Evolutionary conservation across 2,113 vertebrate species (phyloP), one percentile per base, ranked within the genome.

Genomic region (Ovibos moschatus): DNA sequence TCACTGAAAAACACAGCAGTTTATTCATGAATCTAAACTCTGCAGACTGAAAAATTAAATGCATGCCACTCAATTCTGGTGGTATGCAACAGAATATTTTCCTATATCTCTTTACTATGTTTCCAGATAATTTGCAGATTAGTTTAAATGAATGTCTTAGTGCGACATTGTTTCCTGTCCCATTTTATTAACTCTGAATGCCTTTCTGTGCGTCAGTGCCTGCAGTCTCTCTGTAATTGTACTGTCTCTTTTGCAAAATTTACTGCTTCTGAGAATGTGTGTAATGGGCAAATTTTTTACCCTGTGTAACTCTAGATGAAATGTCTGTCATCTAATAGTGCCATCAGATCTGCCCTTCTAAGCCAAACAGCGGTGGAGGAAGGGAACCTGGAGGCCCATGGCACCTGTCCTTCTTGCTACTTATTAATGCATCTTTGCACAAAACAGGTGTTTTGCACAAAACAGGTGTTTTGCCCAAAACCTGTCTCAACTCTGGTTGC

Each of bases 131-230:
- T 89, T 78, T 96, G 57, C 58, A 90, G 57, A 45, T 92, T 81
- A 78, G 58, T 91, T 93, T 95, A 93, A 90, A 90, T 86, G 87
- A 95, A 58, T 82, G 30, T 86, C 71, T 74, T 67, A 57, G 25
- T 19, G 21, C 8, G 92, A 57, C 16, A 8, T 60, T 50, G 45
- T 60, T 97, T 95, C 21, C 51, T 87, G 62, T 88, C 91, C 96
- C 95, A 36, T 96, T 90, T 96, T 94, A 96, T 95, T 95, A 96
- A 91, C 81, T 93, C 28, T 17, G 17, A 86, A 92, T 90, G 64
- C 82, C 33, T 96, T 87, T 89, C 71, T 84, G 1, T 81, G 25
- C 47, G 1, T 64, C 43, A 8, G 2, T 82, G 43, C 17, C 53
- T 30, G 25, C 11, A 5, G 53, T 36, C 64, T 62, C 12, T 7